Conservation (phyloP, 1,140 invertebrate species). For the Bactericera cockerelli region DNA sequence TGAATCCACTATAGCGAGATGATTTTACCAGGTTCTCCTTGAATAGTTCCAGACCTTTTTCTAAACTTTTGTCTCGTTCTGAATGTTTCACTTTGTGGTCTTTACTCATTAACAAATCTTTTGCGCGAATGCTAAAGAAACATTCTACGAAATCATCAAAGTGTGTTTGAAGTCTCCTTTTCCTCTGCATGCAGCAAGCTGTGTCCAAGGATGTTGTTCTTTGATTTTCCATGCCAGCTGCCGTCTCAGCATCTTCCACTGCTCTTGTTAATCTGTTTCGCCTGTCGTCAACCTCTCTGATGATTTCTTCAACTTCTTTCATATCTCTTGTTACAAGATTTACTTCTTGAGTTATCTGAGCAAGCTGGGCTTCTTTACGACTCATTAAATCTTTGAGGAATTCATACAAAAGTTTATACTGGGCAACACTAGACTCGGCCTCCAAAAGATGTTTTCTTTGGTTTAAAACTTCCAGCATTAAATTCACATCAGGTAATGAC, state of each 20-base stretch:
- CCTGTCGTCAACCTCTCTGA: conserved; percentile 38
- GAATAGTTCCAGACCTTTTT: conserved; percentile 57
- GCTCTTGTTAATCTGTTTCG: conserved; percentile 30
- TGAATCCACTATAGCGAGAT: conserved; percentile 61
- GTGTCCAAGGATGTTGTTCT: neutral
- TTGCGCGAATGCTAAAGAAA: conserved; percentile 62
- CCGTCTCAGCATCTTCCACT: conserved; percentile 26
- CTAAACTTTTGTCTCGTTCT: conserved; percentile 24
- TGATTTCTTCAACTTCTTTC: conserved; percentile 56
- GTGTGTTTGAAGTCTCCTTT: conserved; percentile 65
- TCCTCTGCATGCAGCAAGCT: conserved; percentile 28
- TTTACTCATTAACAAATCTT: conserved; percentile 47
- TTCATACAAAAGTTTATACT: conserved; percentile 65
- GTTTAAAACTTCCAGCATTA: conserved; percentile 62
- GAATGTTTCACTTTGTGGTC: conserved; percentile 22
- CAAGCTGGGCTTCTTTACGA: conserved; percentile 56
- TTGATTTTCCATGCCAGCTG: conserved; percentile 12
- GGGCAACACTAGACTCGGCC: conserved; percentile 57
- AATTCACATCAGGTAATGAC: conserved; percentile 60
- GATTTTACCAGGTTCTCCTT: conserved; percentile 77
- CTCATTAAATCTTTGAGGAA: conserved; percentile 63
- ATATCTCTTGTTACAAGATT: conserved; percentile 62
- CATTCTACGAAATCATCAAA: conserved; percentile 82
- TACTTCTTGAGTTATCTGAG: conserved; percentile 52
- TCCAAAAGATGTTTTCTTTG: conserved; percentile 64